Evolutionary conservation across 2,888 invertebrate species (phyloP).

Genomic region (Calameuta idolon): DNA sequence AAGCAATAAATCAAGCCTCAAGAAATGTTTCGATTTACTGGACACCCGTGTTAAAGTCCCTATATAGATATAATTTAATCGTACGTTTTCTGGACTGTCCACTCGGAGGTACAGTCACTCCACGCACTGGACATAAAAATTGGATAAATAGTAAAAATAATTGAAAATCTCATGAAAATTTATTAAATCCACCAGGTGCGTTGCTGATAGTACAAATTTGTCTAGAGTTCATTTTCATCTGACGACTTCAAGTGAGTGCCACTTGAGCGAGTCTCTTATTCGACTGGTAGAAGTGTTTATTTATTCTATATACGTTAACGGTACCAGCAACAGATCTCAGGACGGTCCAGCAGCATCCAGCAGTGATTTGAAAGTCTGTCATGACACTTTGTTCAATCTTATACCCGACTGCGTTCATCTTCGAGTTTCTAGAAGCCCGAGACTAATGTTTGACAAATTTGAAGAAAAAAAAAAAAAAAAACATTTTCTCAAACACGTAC

Average conservation of each 20-base stretch:
- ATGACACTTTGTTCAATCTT: neutral
- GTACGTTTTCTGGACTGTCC: too few relatives aligned
- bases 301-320: neutral
- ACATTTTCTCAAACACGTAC: neutral
- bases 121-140: too few relatives aligned
- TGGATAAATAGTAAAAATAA: too few relatives aligned
- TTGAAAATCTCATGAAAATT: neutral
- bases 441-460: neutral
- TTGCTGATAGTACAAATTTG: neutral
- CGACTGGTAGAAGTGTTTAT: neutral
- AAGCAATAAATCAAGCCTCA: too few relatives aligned
- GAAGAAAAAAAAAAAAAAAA: neutral
- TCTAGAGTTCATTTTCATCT: neutral
- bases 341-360: neutral
- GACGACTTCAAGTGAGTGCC: neutral
- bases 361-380: neutral
- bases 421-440: neutral
- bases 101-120: too few relatives aligned
- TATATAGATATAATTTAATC: too few relatives aligned
- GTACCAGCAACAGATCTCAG: neutral
- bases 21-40: too few relatives aligned
- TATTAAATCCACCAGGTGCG: neutral
- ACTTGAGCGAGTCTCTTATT: neutral
- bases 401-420: neutral
- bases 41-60: too few relatives aligned